Percentiles rank a stretch among this genome's conserved stretches.
Evolutionary conservation across 1,140 invertebrate genomes (phyloP).

Genomic region (Sminthurides bifidus): DNA sequence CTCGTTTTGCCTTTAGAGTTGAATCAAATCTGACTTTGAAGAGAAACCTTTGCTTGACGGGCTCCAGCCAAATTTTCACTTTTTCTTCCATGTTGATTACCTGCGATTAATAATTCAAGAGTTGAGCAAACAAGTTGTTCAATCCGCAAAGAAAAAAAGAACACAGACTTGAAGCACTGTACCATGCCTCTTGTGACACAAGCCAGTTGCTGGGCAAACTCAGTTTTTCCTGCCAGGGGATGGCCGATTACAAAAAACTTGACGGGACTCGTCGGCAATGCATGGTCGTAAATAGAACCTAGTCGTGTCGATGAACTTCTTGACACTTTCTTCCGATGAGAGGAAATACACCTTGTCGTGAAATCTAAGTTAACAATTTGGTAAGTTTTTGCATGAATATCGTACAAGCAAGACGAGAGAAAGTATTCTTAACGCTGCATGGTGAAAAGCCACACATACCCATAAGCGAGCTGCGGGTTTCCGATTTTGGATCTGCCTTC

Average conservation of each 20-base stretch:
- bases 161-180: too few relatives aligned
- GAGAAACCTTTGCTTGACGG: constrained; percentile 17
- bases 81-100: constrained; percentile 21
- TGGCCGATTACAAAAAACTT: constrained; percentile 25
- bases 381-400: neutral
- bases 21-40: constrained; percentile 10
- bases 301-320: constrained; percentile 18
- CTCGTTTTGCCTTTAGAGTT: constrained; percentile 7
- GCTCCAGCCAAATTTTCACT: constrained; percentile 4
- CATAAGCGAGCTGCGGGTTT: constrained; percentile 18
- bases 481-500: constrained; percentile 18
- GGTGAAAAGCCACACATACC: neutral
- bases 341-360: constrained; percentile 25
- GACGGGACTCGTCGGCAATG: constrained; percentile 27
- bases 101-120: constrained; percentile 4
- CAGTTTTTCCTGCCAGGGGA: constrained; percentile 23
- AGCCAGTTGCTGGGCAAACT: constrained; percentile 12
- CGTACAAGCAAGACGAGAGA: neutral
- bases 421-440: neutral
- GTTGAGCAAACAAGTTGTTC: too few relatives aligned
- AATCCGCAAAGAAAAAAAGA: too few relatives aligned
- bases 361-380: constrained; percentile 5
- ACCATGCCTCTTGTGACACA: neutral
- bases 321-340: constrained; percentile 10
- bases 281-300: constrained; percentile 15